Conservation (phyloP, 2,888 invertebrate genomes). For the Lysandra bellargus region DNA sequence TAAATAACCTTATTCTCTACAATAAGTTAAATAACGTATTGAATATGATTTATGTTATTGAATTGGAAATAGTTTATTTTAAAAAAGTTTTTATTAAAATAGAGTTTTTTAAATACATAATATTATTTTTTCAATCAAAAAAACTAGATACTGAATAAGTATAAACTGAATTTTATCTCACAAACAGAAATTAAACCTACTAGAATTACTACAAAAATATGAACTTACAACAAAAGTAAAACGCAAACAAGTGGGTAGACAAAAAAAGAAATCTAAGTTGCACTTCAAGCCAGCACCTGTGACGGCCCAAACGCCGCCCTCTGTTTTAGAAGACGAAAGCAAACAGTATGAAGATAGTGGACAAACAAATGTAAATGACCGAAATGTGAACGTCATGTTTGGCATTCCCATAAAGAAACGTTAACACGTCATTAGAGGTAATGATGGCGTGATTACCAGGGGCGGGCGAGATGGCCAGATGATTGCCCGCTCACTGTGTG, state of each 20-base stretch:
- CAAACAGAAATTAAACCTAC: neutral
- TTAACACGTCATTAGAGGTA: conserved; percentile 81
- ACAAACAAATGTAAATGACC: conserved; percentile 81
- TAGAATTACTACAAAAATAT: conserved; percentile 35
- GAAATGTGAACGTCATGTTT: conserved; percentile 80
- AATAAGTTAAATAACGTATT: neutral
- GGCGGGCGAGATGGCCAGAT: conserved; percentile 67
- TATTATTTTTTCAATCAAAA: too few relatives aligned
- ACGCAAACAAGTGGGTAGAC: conserved; percentile 41
- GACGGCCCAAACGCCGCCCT: conserved; percentile 74
- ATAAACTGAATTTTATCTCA: neutral
- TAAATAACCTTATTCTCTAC: conserved; percentile 12
- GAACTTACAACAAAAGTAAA: conserved; percentile 44
- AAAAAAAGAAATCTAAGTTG: conserved; percentile 65
- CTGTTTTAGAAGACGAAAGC: conserved; percentile 76
- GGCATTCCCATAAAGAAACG: conserved; percentile 80
- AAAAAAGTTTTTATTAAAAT: neutral
- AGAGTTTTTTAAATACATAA: neutral
- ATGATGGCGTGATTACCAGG: conserved; percentile 78
- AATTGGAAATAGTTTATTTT: neutral
- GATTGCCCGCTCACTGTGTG: conserved; percentile 76
- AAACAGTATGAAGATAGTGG: conserved; percentile 75
- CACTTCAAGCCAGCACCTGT: conserved; percentile 69
- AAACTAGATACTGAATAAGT: too few relatives aligned
- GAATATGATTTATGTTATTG: neutral